Percentiles rank a stretch among this genome's conserved stretches.
phyloP scores from a whole-genome alignment of 2,113 vertebrate species.

The Anoura caudifer region DNA sequence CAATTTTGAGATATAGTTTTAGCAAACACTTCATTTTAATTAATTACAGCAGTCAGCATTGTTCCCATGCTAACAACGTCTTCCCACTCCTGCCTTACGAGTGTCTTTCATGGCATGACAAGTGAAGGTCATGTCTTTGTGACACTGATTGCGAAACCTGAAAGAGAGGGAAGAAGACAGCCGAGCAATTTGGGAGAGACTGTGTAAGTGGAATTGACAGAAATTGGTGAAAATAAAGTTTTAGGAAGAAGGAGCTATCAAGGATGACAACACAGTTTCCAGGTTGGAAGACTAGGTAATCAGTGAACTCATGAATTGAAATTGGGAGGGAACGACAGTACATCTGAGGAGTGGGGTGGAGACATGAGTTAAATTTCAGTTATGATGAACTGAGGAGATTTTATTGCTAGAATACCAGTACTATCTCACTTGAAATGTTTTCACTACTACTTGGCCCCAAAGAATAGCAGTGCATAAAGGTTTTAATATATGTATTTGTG shows the following conservation, averaged over 20 bases:
- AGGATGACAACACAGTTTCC: not conserved
- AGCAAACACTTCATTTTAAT: conserved; percentile 20
- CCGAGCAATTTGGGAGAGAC: not conserved
- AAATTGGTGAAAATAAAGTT: not conserved
- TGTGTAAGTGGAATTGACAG: not conserved
- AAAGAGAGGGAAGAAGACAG: not conserved
- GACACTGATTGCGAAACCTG: not conserved
- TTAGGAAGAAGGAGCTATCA: not conserved
- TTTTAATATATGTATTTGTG: not conserved
- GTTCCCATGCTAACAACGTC: not conserved
- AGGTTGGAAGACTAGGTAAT: not conserved
- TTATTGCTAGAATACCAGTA: not conserved
- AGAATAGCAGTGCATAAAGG: not conserved
- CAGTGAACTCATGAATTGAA: not conserved
- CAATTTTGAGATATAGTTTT: not conserved
- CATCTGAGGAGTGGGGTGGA: not conserved
- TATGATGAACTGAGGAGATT: not conserved
- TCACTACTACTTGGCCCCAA: not conserved
- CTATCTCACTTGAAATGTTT: not conserved
- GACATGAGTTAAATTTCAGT: not conserved
- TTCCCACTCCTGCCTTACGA: not conserved
- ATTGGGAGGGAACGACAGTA: not conserved
- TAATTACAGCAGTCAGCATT: not conserved
- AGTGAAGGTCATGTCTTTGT: not conserved
- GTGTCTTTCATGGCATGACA: not conserved